Percentiles rank a stretch among this genome's conserved stretches.
Evolutionary conservation across 1,140 invertebrate species (phyloP).

Genomic region (Trichonephila inaurata): DNA sequence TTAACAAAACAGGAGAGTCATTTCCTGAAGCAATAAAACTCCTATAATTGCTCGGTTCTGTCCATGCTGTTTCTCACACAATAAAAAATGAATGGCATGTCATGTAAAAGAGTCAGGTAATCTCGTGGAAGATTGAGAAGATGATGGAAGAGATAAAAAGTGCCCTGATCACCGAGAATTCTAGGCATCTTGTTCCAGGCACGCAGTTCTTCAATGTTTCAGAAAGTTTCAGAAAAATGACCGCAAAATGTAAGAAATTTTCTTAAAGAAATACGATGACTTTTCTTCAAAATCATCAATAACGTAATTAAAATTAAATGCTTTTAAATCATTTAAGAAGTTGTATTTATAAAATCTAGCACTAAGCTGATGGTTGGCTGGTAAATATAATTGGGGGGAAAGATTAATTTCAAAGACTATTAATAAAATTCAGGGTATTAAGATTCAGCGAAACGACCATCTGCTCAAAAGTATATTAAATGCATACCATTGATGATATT

Average conservation of each 20-base stretch:
- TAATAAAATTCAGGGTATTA: too few relatives aligned
- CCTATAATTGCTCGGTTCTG: not conserved
- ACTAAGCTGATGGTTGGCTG: too few relatives aligned
- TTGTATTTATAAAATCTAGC: too few relatives aligned
- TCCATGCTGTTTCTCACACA: not conserved
- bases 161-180: not conserved
- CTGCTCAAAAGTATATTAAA: too few relatives aligned
- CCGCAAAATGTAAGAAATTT: not conserved
- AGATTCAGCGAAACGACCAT: too few relatives aligned
- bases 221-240: not conserved
- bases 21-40: slow-evolving; percentile 6
- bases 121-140: not conserved
- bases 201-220: not conserved
- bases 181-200: not conserved
- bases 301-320: not conserved
- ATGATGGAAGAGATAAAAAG: not conserved
- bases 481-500: too few relatives aligned
- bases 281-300: not conserved
- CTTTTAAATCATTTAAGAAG: too few relatives aligned
- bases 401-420: too few relatives aligned
- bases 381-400: too few relatives aligned
- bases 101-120: slow-evolving; percentile 5
- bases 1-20: slow-evolving; percentile 5
- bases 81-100: not conserved
- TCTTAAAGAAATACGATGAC: too few relatives aligned